A percentile compares a stretch with the other conserved stretches of the same genome.
These are phyloP conservation scores for Nematostella vectensis DNA, from an alignment of 92 coral and sea anemone species.

Conservation along the genomic window DNA sequence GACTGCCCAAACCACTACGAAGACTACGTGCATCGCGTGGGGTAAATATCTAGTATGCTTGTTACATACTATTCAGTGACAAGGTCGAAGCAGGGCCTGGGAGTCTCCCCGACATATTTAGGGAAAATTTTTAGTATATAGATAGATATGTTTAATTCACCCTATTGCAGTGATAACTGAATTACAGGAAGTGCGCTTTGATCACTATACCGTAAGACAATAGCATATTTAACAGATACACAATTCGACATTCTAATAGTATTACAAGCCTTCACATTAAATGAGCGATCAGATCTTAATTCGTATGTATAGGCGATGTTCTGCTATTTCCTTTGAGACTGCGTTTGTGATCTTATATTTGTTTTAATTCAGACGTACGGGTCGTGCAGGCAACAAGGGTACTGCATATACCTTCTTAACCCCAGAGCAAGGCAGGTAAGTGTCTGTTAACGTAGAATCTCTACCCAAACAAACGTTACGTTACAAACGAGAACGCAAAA, in stretches of 20 bases:
- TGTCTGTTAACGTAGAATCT: neutral
- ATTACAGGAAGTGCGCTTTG: too few relatives aligned
- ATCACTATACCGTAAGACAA: too few relatives aligned
- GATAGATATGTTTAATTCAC: too few relatives aligned
- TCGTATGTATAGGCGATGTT: too few relatives aligned
- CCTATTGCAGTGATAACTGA: too few relatives aligned
- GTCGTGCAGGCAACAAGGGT: conserved; percentile 96
- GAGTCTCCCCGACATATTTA: neutral
- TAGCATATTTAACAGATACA: too few relatives aligned
- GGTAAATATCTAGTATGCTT: conserved; percentile 61
- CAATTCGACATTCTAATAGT: too few relatives aligned
- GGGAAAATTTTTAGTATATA: neutral
- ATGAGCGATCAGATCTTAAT: too few relatives aligned
- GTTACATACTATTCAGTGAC: neutral
- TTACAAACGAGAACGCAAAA: neutral
- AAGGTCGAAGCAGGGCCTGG: neutral
- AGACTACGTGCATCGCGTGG: conserved; percentile 93
- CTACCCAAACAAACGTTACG: too few relatives aligned
- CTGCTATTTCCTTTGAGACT: too few relatives aligned
- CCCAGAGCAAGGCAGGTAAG: conserved; percentile 93
- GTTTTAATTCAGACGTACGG: conserved; percentile 64
- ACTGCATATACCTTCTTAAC: conserved; percentile 88
- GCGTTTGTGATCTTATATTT: too few relatives aligned
- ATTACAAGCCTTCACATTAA: too few relatives aligned
- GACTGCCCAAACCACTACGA: conserved; percentile 99